Evolutionary conservation across 1,140 invertebrate species (phyloP).

Genomic region (Aphidius gifuensis): DNA sequence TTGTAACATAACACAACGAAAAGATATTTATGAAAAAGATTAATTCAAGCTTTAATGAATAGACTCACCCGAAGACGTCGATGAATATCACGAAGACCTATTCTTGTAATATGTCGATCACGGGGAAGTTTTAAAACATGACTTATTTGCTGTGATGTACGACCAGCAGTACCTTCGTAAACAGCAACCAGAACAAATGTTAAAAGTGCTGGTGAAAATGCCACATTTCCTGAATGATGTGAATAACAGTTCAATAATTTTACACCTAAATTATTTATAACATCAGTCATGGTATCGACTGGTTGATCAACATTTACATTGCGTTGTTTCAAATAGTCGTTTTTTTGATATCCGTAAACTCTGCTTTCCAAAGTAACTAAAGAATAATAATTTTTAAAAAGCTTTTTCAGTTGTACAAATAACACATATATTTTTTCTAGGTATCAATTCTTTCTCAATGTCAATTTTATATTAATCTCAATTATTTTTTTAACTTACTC

Average conservation of each 20-base stretch:
- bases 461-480: no score
- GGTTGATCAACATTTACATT: constrained; percentile 46
- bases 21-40: no score
- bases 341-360: no score
- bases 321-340: constrained; percentile 6
- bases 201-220: constrained; percentile 76
- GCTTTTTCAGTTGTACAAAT: no score
- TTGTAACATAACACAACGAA: no score
- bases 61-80: constrained; percentile 66
- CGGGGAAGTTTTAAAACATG: constrained; percentile 65
- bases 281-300: constrained; percentile 71
- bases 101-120: constrained; percentile 66
- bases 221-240: constrained; percentile 75
- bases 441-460: no score
- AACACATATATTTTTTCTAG: no score
- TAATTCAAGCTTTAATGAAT: not conserved
- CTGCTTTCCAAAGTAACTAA: no score
- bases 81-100: constrained; percentile 78
- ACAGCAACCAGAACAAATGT: constrained; percentile 73
- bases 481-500: no score
- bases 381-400: no score
- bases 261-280: constrained; percentile 72
- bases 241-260: constrained; percentile 59
- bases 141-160: constrained; percentile 66
- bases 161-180: constrained; percentile 71